Percentiles rank a stretch among this genome's conserved stretches.
Evolutionary conservation across 2,113 vertebrate species (phyloP).

Genomic region (Halcyon senegalensis): DNA sequence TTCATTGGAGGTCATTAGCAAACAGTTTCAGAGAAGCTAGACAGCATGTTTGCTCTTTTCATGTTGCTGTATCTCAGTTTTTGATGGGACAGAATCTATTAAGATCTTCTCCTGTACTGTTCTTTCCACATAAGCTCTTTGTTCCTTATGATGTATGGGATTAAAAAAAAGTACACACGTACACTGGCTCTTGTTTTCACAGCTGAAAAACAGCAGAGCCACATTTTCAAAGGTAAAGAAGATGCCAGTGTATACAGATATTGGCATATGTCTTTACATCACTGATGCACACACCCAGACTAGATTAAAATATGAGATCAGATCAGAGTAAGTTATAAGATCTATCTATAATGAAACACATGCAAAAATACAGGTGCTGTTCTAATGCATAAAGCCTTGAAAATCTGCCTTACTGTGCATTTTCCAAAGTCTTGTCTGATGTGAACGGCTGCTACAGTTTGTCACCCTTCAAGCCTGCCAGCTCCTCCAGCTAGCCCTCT

Average conservation of each 20-base stretch:
- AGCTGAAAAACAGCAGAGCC: not conserved
- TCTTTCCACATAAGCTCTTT: constrained; percentile 10
- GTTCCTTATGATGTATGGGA: not conserved
- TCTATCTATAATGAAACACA: not conserved
- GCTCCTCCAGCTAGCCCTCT: not conserved
- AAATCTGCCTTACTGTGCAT: not conserved
- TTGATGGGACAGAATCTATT: constrained; percentile 23
- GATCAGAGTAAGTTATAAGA: not conserved
- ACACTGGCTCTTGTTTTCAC: not conserved
- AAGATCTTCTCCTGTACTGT: not conserved
- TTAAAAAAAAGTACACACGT: not conserved
- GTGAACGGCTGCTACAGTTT: no score
- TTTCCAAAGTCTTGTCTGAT: not conserved
- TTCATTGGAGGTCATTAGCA: constrained; percentile 37
- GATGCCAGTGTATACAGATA: not conserved
- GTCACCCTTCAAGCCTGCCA: not conserved
- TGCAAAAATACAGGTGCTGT: not conserved
- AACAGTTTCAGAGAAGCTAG: constrained; percentile 29
- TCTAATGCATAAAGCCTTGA: not conserved
- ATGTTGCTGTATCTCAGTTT: not conserved
- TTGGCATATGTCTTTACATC: not conserved
- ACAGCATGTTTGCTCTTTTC: constrained; percentile 26
- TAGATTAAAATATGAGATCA: not conserved
- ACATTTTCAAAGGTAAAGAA: not conserved
- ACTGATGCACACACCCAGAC: not conserved